Evolutionary conservation across 2,113 vertebrate genomes (phyloP).

Genomic region (Cavia aperea): DNA sequence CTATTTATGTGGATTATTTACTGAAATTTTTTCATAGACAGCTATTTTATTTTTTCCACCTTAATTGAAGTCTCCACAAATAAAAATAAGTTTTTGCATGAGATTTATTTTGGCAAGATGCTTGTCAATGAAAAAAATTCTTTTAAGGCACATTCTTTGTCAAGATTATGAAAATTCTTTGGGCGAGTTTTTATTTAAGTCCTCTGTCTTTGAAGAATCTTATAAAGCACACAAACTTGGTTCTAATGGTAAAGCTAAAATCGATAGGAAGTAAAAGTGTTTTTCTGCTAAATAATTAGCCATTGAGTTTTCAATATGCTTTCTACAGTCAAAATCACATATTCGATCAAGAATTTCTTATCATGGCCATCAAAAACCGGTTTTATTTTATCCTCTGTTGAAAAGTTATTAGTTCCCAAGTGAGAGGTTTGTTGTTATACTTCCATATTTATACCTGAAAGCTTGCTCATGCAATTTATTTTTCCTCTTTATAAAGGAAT

Average conservation of each 20-base stretch:
- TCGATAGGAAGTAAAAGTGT: not conserved
- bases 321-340: not conserved
- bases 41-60: not conserved
- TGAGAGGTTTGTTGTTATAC: not conserved
- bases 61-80: not conserved
- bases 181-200: not conserved
- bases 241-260: not conserved
- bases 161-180: not conserved
- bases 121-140: not conserved
- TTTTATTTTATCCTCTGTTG: not conserved
- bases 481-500: not conserved
- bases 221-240: not conserved
- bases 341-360: not conserved
- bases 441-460: not conserved
- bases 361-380: not conserved
- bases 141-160: not conserved
- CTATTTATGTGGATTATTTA: not conserved
- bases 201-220: not conserved
- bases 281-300: not conserved
- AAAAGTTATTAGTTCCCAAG: not conserved
- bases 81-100: not conserved
- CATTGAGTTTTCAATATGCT: not conserved
- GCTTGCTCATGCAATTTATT: not conserved
- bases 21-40: not conserved
- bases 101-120: not conserved